phyloP scores from a whole-genome alignment of 2,113 vertebrate species.

The Semnornis frantzii region DNA sequence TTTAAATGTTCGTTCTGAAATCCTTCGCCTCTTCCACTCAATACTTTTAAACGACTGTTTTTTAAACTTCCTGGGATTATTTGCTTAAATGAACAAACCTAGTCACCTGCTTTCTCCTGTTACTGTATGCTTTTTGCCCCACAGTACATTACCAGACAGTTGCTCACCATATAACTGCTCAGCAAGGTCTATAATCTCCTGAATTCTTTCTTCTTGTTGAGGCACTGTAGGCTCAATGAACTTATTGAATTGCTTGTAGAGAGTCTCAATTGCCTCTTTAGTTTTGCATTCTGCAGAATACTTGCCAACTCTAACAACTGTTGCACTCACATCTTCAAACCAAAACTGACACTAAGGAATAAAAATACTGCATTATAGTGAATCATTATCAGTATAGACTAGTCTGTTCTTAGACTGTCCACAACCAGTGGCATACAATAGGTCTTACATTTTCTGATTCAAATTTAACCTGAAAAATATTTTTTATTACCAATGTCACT shows the following conservation, averaged over 20 bases:
- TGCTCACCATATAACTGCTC: conserved; percentile 83
- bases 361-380: not conserved
- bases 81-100: not conserved
- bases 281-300: conserved; percentile 88
- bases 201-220: conserved; percentile 88
- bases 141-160: not conserved
- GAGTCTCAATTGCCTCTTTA: conserved; percentile 81
- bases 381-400: not conserved
- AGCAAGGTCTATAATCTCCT: conserved; percentile 83
- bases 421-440: not conserved
- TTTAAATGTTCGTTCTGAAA: not conserved
- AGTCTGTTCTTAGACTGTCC: not conserved
- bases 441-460: not conserved
- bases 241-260: conserved; percentile 89
- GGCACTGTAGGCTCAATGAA: conserved; percentile 85
- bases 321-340: conserved; percentile 88
- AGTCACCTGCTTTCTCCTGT: not conserved
- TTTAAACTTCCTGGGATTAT: not conserved
- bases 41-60: not conserved
- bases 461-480: not conserved
- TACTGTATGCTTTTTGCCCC: not conserved
- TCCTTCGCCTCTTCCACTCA: not conserved
- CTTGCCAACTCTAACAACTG: conserved; percentile 84
- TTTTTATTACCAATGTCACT: not conserved
- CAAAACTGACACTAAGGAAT: conserved; percentile 86